phyloP scores from a whole-genome alignment of 1,140 invertebrate genomes.

The Brachionus rubens region DNA sequence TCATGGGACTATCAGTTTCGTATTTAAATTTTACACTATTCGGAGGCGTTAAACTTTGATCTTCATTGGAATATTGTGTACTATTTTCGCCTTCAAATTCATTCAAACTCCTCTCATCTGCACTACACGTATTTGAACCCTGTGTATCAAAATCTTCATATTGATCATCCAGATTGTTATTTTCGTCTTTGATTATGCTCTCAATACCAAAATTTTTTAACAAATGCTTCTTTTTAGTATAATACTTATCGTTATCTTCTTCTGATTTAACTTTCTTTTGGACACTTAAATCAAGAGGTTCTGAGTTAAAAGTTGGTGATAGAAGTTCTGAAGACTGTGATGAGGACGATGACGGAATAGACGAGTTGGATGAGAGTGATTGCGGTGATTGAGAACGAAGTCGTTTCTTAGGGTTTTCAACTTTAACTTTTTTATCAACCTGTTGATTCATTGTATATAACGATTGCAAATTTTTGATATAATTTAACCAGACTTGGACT shows the following conservation, averaged over 20 bases:
- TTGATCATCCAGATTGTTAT: not conserved
- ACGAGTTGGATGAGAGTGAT: not conserved
- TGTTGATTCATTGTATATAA: not conserved
- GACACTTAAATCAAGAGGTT: not conserved
- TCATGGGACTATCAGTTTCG: not conserved
- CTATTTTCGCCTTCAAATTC: constrained; percentile 3
- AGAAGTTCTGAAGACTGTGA: constrained; percentile 2
- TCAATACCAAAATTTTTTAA: constrained; percentile 1
- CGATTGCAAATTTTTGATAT: not conserved
- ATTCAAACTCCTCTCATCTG: constrained; percentile 5
- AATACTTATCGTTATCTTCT: not conserved
- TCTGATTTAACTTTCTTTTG: not conserved
- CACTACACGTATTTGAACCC: constrained; percentile 25
- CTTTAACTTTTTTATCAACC: not conserved
- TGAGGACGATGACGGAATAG: constrained; percentile 11
- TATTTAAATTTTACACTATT: constrained; percentile 1
- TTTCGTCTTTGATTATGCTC: not conserved
- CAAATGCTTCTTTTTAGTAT: not conserved
- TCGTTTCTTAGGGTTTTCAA: not conserved
- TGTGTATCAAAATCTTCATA: not conserved
- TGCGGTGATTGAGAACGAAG: not conserved
- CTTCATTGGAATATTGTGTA: not conserved
- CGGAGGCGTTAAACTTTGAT: constrained; percentile 9
- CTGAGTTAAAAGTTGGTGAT: not conserved
- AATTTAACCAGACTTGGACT: constrained; percentile 13